These are phyloP conservation scores for Trilocha varians DNA, from an alignment of 2,888 invertebrate species.

Conservation along the genomic window DNA sequence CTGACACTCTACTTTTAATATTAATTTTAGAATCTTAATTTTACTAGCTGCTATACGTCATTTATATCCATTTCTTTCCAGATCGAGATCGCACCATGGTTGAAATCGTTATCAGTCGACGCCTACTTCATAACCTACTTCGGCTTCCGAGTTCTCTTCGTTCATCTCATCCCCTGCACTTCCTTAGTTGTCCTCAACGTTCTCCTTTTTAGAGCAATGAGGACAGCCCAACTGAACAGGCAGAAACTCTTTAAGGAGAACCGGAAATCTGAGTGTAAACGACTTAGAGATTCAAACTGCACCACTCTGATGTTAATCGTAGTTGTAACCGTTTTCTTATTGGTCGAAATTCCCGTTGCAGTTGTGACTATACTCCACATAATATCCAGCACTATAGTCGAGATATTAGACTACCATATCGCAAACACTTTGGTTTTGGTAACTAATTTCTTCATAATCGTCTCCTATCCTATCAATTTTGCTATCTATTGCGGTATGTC, in stretches of 20 bases:
- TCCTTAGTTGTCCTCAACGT: slow-evolving; percentile 91
- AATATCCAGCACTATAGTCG: slow-evolving; percentile 80
- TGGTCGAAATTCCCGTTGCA: slow-evolving; percentile 88
- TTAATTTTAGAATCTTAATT: too few relatives aligned
- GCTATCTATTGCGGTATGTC: slow-evolving; percentile 98
- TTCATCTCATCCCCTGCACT: slow-evolving; percentile 93
- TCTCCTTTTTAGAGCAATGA: slow-evolving; percentile 88
- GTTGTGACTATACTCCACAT: slow-evolving; percentile 89
- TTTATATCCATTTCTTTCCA: slow-evolving; percentile 25
- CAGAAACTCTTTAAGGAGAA: slow-evolving; percentile 84
- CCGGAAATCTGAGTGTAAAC: slow-evolving; percentile 84
- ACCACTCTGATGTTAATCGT: slow-evolving; percentile 91
- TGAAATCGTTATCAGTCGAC: slow-evolving; percentile 78
- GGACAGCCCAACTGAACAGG: slow-evolving; percentile 85
- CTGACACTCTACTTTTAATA: too few relatives aligned
- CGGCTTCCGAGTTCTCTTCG: slow-evolving; percentile 90
- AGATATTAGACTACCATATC: slow-evolving; percentile 83
- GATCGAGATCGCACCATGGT: slow-evolving; percentile 79
- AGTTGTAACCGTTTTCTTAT: slow-evolving; percentile 86
- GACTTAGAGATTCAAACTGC: slow-evolving; percentile 85
- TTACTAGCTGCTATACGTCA: too few relatives aligned
- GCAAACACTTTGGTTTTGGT: slow-evolving; percentile 85
- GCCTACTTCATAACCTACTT: slow-evolving; percentile 88
- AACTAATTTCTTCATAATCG: slow-evolving; percentile 92
- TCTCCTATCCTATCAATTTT: slow-evolving; percentile 94